phyloP scores from a whole-genome alignment of 2,797 vertebrate species.

The Sebastes kiyomatsui region DNA sequence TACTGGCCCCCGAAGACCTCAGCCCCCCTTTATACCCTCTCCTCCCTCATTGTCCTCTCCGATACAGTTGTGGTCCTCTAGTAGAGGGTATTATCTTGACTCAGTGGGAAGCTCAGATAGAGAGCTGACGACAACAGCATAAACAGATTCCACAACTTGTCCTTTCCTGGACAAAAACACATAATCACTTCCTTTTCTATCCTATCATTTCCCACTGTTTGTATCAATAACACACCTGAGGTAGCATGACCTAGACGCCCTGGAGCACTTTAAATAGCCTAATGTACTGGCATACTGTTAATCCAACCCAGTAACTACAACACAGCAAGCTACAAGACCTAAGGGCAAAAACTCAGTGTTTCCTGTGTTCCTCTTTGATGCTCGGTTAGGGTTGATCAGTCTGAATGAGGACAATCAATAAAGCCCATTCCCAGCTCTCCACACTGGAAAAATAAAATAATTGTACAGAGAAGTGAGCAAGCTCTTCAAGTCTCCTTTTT shows the following conservation, averaged over 20 bases:
- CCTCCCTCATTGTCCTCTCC: background rate
- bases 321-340: background rate
- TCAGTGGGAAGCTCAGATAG: background rate
- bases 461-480: background rate
- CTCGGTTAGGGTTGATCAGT: slow-evolving; percentile 23
- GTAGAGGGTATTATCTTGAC: background rate
- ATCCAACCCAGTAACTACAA: slow-evolving; percentile 29
- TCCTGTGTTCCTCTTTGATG: slow-evolving; percentile 9
- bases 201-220: background rate
- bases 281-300: slow-evolving; percentile 6
- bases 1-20: background rate
- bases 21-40: background rate
- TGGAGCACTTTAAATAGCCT: slow-evolving; percentile 4
- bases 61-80: background rate
- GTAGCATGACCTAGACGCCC: background rate
- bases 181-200: background rate
- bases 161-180: background rate
- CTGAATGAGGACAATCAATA: slow-evolving; percentile 31
- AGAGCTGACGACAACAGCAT: background rate
- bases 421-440: slow-evolving; percentile 7
- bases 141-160: slow-evolving; percentile 3
- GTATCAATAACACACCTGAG: background rate
- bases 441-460: background rate
- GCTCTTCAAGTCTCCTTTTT: background rate
- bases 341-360: slow-evolving; percentile 4